Conservation (phyloP, 2,888 invertebrate species). For the Mythimna ferrago region DNA sequence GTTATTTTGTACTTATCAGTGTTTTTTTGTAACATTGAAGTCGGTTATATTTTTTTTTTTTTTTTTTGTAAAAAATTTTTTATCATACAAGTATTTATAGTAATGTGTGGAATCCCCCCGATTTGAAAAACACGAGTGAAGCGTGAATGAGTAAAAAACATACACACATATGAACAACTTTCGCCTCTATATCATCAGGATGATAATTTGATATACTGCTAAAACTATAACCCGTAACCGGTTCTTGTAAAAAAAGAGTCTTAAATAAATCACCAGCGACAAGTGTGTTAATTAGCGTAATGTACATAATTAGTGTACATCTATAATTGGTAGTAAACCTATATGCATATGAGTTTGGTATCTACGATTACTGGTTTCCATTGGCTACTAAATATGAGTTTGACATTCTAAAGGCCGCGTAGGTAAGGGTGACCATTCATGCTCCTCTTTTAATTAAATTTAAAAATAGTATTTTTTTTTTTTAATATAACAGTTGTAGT, state of each 20-base stretch:
- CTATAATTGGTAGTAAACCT: constrained; percentile 28
- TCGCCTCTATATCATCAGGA: no score
- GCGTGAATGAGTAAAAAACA: no score
- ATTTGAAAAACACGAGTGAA: no score
- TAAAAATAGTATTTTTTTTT: no score
- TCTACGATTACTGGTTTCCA: constrained; percentile 14
- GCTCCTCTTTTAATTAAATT: neutral
- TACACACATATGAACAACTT: no score
- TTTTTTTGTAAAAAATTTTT: no score
- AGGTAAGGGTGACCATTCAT: neutral
- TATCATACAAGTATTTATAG: no score
- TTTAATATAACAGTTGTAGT: no score
- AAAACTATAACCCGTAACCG: neutral
- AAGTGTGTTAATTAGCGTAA: constrained; percentile 1
- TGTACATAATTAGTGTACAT: constrained; percentile 21
- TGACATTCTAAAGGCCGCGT: constrained; percentile 31
- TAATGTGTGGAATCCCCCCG: no score
- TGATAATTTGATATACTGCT: neutral
- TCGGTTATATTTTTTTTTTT: no score
- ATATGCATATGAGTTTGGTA: constrained; percentile 5
- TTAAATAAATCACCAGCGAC: neutral
- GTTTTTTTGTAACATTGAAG: no score
- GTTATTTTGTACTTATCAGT: no score
- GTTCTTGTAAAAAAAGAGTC: neutral
- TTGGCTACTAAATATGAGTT: constrained; percentile 27